phyloP scores from a whole-genome alignment of 2,113 vertebrate genomes.

The Atherinomorus stipes region DNA sequence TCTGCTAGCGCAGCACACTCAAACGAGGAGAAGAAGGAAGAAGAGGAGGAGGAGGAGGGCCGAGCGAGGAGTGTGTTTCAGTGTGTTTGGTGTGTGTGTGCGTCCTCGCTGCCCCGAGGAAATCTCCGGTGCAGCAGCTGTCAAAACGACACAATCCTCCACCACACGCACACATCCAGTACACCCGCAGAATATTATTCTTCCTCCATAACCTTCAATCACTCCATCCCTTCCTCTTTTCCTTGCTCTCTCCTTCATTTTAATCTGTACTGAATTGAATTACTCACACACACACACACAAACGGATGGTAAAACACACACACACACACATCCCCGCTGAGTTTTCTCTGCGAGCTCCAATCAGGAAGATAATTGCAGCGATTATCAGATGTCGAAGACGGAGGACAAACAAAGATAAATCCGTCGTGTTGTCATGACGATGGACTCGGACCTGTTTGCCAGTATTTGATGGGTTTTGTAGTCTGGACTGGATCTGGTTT shows the following conservation, averaged over 20 bases:
- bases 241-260: constrained; percentile 52
- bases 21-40: constrained; percentile 53
- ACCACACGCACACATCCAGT: background rate
- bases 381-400: constrained; percentile 42
- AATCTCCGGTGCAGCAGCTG: constrained; percentile 69
- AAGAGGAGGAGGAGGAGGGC: constrained; percentile 1
- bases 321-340: constrained; percentile 39
- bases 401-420: background rate
- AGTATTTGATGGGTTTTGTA: too few relatives aligned
- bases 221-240: constrained; percentile 35
- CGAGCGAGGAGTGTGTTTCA: background rate
- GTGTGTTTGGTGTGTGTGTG: constrained; percentile 23
- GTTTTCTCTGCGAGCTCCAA: constrained; percentile 43
- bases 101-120: constrained; percentile 60
- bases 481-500: background rate
- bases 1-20: constrained; percentile 15
- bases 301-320: constrained; percentile 20
- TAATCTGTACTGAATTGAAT: constrained; percentile 67
- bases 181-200: constrained; percentile 49
- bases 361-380: constrained; percentile 59
- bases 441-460: too few relatives aligned
- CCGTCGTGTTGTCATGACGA: too few relatives aligned
- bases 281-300: constrained; percentile 29
- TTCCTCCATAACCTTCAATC: constrained; percentile 66
- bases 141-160: constrained; percentile 62